Percentiles rank a stretch among this genome's conserved stretches.
These are phyloP conservation scores for Leucoma salicis DNA, from an alignment of 2,888 invertebrate species.

Conservation along the genomic window DNA sequence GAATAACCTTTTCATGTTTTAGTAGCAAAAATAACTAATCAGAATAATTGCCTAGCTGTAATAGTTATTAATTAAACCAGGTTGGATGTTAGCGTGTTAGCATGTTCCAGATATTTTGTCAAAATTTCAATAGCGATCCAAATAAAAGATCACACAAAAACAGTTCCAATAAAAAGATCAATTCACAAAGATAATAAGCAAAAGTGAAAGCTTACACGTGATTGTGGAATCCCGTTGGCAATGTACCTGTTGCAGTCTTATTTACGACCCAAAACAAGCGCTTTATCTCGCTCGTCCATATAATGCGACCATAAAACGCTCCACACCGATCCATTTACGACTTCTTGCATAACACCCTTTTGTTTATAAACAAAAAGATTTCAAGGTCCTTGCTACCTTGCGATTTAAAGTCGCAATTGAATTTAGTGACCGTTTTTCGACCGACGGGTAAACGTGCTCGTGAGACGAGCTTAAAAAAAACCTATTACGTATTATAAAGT, in stretches of 20 bases:
- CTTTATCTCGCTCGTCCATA: slow-evolving; percentile 77
- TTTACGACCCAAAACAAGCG: slow-evolving; percentile 82
- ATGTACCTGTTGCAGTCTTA: slow-evolving; percentile 80
- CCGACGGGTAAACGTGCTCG: slow-evolving; percentile 48
- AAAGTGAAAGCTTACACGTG: slow-evolving; percentile 77
- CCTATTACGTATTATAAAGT: slow-evolving; percentile 29
- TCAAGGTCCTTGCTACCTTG: slow-evolving; percentile 68
- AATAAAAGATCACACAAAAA: slow-evolving; percentile 20
- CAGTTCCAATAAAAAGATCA: slow-evolving; percentile 48
- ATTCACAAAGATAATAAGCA: slow-evolving; percentile 68
- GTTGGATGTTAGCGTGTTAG: slow-evolving; percentile 30
- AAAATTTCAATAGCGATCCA: slow-evolving; percentile 9
- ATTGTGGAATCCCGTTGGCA: slow-evolving; percentile 74
- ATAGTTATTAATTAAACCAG: slow-evolving; percentile 32
- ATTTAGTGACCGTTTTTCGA: slow-evolving; percentile 58
- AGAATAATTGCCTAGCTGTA: slow-evolving; percentile 27
- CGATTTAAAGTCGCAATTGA: slow-evolving; percentile 42
- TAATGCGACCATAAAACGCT: slow-evolving; percentile 77
- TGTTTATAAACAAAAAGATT: slow-evolving; percentile 79
- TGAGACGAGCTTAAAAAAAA: slow-evolving; percentile 9
- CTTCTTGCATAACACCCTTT: slow-evolving; percentile 76
- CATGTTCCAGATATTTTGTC: slow-evolving; percentile 24
- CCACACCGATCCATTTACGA: slow-evolving; percentile 60
- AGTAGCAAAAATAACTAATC: slow-evolving; percentile 34
- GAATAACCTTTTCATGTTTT: slow-evolving; percentile 26